Percentiles rank a stretch among this genome's conserved stretches.
phyloP scores from a whole-genome alignment of 2,797 vertebrate species.

The Melopsittacus undulatus region DNA sequence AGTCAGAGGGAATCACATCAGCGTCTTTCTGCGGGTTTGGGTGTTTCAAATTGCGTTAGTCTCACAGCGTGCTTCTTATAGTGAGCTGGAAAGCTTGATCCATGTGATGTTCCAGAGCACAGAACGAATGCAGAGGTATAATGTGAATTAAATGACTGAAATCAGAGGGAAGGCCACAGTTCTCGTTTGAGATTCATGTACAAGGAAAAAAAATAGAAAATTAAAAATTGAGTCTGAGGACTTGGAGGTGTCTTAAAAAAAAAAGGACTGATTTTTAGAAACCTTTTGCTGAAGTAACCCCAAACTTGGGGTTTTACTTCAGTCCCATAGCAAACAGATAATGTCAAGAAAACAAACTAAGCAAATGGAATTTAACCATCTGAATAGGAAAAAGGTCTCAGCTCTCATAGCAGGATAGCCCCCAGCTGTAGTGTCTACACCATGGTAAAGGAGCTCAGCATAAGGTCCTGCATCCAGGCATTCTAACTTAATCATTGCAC shows the following conservation, averaged over 20 bases:
- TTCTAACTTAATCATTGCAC: background rate
- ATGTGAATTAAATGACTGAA: background rate
- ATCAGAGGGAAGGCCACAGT: background rate
- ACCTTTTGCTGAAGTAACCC: background rate
- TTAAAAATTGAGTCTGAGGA: no score
- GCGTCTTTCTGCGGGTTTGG: accelerated
- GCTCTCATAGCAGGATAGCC: background rate
- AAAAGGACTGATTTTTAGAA: background rate
- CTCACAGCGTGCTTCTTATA: accelerated
- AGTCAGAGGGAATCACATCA: background rate
- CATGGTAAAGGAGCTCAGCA: background rate
- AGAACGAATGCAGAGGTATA: background rate
- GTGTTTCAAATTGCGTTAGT: no score
- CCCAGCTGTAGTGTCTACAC: background rate
- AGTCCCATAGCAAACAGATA: background rate
- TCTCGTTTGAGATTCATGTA: background rate
- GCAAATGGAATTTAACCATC: background rate
- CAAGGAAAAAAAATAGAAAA: background rate
- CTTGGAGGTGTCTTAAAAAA: background rate
- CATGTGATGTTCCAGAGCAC: background rate
- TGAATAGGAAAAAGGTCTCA: background rate
- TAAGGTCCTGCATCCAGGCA: background rate
- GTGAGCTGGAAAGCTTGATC: background rate
- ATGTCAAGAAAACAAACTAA: background rate
- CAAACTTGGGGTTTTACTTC: background rate